Evolutionary conservation across 2,113 vertebrate genomes (phyloP), one percentile per base, ranked within the genome.

Genomic region (Pleuronectes platessa): DNA sequence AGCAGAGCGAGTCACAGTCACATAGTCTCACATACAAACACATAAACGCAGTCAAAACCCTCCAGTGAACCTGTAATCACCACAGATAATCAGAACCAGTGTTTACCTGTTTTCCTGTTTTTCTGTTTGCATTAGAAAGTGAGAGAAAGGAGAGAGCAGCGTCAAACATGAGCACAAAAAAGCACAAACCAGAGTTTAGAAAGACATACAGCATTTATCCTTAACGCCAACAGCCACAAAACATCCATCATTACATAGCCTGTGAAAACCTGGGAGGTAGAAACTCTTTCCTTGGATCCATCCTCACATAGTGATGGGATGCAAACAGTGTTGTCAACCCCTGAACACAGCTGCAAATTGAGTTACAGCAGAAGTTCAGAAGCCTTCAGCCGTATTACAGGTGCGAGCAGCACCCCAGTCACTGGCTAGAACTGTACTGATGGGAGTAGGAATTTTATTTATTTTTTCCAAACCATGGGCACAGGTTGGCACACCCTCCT

Each of bases 401-500:
- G 92, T 93, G 91, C 86, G 71, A 82, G 64, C 27, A 78, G 78
- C 66, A 31, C 59, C 72, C 40, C 49, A 70, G 76, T 74, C 61
- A 59, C 70, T 60, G 63, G 67, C 81, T 79, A 71, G 24, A 70
- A 49, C 51, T 74, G 60, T 86, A 64, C 85, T 67, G 71, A 68
- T 84, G 86, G 73, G 77, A 88, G 76, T 66, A 76, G 88, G 86
- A 86, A 84, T 24, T 54, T 35, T 31, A 31, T 31, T 83, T 73
- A 82, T 85, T 88, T 85, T 89, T 92, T 88, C 89, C 82, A 89
- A 89, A 81, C 83, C 84, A 76, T 84, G 60, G 88, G 89, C 86
- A 92, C 92, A 93, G 90, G 93, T 92, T 94, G 91, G 94, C 92
- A 91, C 88, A 62, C 87, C 88, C 90, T 92, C 81, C 42, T 83